These are phyloP conservation scores for Dascillus cervinus DNA, from an alignment of 2,888 invertebrate species.

Conservation along the genomic window DNA sequence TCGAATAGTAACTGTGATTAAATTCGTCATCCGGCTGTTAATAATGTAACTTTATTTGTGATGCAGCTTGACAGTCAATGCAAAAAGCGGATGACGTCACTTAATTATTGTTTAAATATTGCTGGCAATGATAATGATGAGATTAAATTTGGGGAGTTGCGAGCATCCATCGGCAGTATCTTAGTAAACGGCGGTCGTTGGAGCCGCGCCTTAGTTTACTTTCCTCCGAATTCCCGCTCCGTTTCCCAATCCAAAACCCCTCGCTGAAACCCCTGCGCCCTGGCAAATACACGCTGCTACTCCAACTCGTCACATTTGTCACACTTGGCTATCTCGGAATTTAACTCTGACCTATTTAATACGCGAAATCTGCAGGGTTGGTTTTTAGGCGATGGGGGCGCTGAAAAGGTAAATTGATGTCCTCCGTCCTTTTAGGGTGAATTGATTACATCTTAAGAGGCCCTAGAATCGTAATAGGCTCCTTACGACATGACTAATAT, in stretches of 20 bases:
- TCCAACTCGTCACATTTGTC: slow-evolving; percentile 19
- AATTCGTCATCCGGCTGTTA: too few species aligned
- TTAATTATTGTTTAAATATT: too few species aligned
- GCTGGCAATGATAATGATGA: too few species aligned
- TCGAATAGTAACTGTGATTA: too few species aligned
- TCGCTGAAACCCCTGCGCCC: slow-evolving; percentile 7
- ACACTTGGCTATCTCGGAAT: slow-evolving; percentile 19
- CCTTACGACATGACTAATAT: too few species aligned
- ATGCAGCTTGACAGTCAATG: too few species aligned
- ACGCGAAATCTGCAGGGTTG: slow-evolving; percentile 15
- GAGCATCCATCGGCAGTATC: too few species aligned
- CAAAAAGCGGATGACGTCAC: too few species aligned
- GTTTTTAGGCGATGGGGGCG: slow-evolving; percentile 9
- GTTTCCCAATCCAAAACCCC: slow-evolving; percentile 15
- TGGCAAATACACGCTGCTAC: slow-evolving; percentile 15
- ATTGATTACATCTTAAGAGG: slow-evolving; percentile 14
- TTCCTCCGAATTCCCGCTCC: slow-evolving; percentile 17
- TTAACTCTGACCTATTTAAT: slow-evolving; percentile 20
- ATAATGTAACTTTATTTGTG: too few species aligned
- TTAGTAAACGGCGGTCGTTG: slow-evolving; percentile 15
- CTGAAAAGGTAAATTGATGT: slow-evolving; percentile 6
- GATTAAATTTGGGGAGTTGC: too few species aligned
- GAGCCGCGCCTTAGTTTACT: slow-evolving; percentile 19
- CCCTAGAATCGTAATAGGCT: neutral
- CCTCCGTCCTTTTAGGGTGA: slow-evolving; percentile 10